Evolutionary conservation across 2,113 vertebrate genomes (phyloP).

Genomic region (Nestor notabilis): DNA sequence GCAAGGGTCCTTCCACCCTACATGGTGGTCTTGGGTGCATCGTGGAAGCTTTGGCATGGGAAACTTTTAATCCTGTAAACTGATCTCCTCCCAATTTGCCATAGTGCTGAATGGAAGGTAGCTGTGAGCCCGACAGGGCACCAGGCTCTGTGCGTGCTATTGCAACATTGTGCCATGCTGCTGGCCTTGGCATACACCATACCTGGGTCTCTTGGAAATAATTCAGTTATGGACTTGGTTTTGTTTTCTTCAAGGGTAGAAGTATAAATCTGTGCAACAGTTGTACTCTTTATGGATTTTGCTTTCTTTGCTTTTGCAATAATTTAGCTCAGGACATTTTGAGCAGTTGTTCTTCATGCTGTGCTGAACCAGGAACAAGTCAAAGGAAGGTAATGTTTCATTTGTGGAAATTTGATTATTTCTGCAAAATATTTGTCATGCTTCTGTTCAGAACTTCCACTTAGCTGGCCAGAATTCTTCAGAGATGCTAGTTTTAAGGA

Average conservation of each 20-base stretch:
- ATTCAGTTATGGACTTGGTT: neutral
- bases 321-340: neutral
- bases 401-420: neutral
- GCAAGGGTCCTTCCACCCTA: neutral
- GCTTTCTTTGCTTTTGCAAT: neutral
- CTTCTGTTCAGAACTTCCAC: neutral
- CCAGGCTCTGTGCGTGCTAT: neutral
- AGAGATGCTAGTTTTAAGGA: neutral
- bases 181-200: neutral
- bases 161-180: neutral
- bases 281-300: neutral
- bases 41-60: neutral
- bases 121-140: neutral
- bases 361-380: neutral
- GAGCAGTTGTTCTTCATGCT: neutral
- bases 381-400: neutral
- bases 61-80: neutral
- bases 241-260: neutral
- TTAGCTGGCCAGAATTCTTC: neutral
- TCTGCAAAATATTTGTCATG: neutral
- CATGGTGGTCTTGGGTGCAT: neutral
- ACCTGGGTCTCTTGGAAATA: neutral
- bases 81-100: neutral
- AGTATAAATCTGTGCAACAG: neutral
- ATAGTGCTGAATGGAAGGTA: neutral